Percentiles rank a stretch among this genome's conserved stretches.
phyloP scores from a whole-genome alignment of 2,113 vertebrate species.

The Carassius gibelio region DNA sequence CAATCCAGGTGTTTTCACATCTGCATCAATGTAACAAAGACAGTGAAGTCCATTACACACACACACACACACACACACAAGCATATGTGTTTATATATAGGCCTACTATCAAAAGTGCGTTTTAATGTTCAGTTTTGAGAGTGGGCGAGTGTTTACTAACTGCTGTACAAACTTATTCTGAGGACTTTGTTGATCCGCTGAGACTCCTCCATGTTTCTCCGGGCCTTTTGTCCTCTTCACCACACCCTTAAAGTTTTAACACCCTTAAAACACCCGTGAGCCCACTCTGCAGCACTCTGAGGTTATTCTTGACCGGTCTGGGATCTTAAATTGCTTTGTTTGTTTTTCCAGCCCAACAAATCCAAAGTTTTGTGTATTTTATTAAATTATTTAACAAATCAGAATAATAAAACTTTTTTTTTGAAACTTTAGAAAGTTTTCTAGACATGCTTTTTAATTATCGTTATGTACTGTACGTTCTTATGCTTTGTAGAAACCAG shows the following conservation, averaged over 20 bases:
- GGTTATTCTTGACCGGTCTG: not conserved
- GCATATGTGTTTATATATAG: too few relatives aligned
- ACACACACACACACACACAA: too few relatives aligned
- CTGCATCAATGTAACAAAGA: not conserved
- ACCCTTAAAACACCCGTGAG: not conserved
- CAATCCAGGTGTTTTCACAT: slow-evolving; percentile 27
- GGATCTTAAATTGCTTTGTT: not conserved
- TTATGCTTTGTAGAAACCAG: not conserved
- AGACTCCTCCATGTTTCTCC: not conserved
- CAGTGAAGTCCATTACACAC: not conserved
- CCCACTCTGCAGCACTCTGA: not conserved
- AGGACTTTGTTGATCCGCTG: not conserved
- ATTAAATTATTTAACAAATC: not conserved
- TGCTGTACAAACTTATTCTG: not conserved
- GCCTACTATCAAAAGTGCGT: too few relatives aligned
- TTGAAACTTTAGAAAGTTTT: not conserved
- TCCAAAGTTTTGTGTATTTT: not conserved
- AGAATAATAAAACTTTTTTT: not conserved
- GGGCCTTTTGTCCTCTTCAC: slow-evolving; percentile 33
- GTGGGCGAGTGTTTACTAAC: not conserved
- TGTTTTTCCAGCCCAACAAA: not conserved
- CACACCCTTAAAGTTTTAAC: slow-evolving; percentile 26
- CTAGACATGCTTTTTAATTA: not conserved
- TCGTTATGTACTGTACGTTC: not conserved
- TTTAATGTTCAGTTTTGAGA: not conserved